Evolutionary conservation across 2,113 vertebrate genomes (phyloP).

Genomic region (Panurus biarmicus): DNA sequence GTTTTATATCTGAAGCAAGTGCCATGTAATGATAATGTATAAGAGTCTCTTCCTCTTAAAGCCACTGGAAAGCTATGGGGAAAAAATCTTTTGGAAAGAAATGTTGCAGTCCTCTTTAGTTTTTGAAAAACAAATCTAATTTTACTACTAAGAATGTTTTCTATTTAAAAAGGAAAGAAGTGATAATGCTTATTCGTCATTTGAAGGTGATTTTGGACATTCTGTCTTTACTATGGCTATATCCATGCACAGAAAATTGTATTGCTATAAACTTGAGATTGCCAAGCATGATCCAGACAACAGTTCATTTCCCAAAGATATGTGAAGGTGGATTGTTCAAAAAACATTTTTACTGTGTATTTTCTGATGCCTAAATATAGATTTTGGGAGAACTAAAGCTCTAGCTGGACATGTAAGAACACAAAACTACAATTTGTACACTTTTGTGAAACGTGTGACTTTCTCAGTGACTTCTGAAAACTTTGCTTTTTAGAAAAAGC

Average conservation of each 20-base stretch:
- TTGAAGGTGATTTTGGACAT: not conserved
- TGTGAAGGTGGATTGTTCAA: not conserved
- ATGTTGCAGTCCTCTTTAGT: not conserved
- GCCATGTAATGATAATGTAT: not conserved
- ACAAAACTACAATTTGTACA: not conserved
- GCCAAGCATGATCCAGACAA: not conserved
- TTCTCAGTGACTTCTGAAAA: not conserved
- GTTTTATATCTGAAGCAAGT: not conserved
- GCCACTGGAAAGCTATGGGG: not conserved
- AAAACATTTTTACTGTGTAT: not conserved
- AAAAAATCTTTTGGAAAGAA: not conserved
- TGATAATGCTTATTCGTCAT: not conserved
- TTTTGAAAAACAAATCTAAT: not conserved
- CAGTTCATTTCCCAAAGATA: not conserved
- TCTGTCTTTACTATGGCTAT: not conserved
- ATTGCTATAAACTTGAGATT: not conserved
- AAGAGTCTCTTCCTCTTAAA: not conserved
- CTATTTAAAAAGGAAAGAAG: not conserved
- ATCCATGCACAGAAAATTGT: not conserved
- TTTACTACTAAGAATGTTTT: not conserved
- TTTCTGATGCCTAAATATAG: not conserved
- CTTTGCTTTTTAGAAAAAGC: not conserved
- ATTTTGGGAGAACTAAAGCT: not conserved
- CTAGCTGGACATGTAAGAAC: not conserved
- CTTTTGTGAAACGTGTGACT: fast-evolving